Conservation (phyloP, 2,888 invertebrate species). For the Patella pellucida region DNA sequence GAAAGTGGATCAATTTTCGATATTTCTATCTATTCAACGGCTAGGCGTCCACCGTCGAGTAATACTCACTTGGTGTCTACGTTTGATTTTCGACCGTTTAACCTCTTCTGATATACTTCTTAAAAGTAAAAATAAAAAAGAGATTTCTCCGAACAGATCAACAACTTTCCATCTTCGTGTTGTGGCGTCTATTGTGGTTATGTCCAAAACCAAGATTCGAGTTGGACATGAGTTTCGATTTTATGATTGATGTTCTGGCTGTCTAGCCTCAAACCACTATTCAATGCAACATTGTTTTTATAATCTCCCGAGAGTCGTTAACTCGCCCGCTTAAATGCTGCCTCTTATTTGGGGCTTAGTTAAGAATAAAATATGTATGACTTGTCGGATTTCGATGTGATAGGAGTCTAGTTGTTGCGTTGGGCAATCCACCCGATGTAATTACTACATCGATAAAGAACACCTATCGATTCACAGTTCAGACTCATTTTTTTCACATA, state of each 20-base stretch:
- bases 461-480: conserved; percentile 5
- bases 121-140: too few relatives aligned
- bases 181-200: too few relatives aligned
- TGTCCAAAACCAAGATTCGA: too few relatives aligned
- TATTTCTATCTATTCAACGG: too few relatives aligned
- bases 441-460: not conserved
- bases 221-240: not conserved
- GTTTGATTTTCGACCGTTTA: too few relatives aligned
- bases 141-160: too few relatives aligned
- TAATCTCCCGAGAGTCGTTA: not conserved
- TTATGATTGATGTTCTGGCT: not conserved
- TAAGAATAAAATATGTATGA: conserved; percentile 10
- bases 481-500: conserved; percentile 2
- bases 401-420: too few relatives aligned
- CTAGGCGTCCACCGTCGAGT: too few relatives aligned
- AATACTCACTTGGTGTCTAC: too few relatives aligned
- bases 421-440: not conserved
- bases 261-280: not conserved
- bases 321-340: not conserved
- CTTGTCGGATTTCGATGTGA: not conserved
- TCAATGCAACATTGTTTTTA: conserved; percentile 5
- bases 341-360: conserved; percentile 12
- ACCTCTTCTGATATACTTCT: too few relatives aligned
- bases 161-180: too few relatives aligned
- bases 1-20: too few relatives aligned